Conservation (phyloP, 2,113 vertebrate genomes). For the Plotosus lineatus region DNA sequence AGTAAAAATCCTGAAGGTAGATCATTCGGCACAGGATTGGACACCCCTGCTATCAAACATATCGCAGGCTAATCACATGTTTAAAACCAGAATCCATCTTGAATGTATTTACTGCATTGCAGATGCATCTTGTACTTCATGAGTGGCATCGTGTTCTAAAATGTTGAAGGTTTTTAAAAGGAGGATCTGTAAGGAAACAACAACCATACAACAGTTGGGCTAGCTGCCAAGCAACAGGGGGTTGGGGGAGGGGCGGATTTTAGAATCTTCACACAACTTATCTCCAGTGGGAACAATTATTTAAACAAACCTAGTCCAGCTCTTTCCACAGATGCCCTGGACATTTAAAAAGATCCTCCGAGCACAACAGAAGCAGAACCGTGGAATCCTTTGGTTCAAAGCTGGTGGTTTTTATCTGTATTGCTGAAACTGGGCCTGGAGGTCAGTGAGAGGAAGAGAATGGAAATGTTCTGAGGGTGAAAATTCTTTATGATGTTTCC, state of each 20-base stretch:
- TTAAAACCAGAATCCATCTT: too few species aligned
- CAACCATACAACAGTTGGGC: background rate
- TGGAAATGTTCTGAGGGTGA: background rate
- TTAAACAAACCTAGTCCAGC: background rate
- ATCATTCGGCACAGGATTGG: too few species aligned
- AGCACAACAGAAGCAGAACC: conserved; percentile 3
- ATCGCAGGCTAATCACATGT: too few species aligned
- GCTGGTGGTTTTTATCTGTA: conserved; percentile 6
- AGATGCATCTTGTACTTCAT: too few species aligned
- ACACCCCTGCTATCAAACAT: too few species aligned
- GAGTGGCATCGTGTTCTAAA: too few species aligned
- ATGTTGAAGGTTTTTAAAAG: background rate
- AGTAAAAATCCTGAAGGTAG: too few species aligned
- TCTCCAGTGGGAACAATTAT: background rate
- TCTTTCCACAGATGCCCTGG: background rate
- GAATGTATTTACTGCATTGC: too few species aligned
- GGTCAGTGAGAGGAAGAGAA: background rate
- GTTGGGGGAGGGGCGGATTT: background rate
- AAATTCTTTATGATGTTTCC: conserved; percentile 44
- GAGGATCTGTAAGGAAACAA: background rate
- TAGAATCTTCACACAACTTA: background rate
- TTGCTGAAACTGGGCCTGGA: conserved; percentile 24
- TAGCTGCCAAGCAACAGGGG: background rate
- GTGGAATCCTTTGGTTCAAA: background rate
- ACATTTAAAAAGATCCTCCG: background rate